Conservation (phyloP, 2,113 vertebrate species). For the Brevimyrus niger region DNA sequence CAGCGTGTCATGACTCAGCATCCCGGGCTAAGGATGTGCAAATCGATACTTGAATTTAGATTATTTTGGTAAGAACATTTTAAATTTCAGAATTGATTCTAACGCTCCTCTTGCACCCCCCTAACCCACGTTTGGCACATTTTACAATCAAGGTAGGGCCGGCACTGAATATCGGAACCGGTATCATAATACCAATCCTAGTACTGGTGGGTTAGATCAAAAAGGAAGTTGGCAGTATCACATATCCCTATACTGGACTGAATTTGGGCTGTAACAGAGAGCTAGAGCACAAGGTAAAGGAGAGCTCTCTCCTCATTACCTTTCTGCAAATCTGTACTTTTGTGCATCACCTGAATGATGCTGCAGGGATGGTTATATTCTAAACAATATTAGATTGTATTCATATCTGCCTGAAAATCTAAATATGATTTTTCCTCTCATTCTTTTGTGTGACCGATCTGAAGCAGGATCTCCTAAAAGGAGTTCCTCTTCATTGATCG, state of each 20-base stretch:
- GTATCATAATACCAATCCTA: not conserved
- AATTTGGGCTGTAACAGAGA: not conserved
- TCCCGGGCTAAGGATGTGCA: not conserved
- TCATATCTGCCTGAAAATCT: conserved; percentile 29
- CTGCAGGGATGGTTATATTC: not conserved
- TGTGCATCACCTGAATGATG: not conserved
- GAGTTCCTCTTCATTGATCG: conserved; percentile 40
- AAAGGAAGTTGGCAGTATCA: not conserved
- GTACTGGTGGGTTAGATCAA: not conserved
- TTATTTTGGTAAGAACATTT: not conserved
- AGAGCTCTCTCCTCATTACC: not conserved
- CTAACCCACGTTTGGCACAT: not conserved
- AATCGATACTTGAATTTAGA: not conserved
- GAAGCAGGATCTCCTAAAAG: conserved; percentile 44
- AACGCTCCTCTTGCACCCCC: not conserved
- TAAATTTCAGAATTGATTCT: not conserved
- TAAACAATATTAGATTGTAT: not conserved
- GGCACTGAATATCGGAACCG: not conserved
- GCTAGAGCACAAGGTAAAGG: not conserved
- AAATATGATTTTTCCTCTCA: conserved; percentile 41
- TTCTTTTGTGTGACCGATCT: conserved; percentile 43
- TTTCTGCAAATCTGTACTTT: not conserved
- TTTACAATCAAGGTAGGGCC: too few species aligned
- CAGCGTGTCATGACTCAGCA: not conserved
- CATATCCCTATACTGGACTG: not conserved